Evolutionary conservation across 1,140 invertebrate genomes (phyloP).

Genomic region (Ips typographus): DNA sequence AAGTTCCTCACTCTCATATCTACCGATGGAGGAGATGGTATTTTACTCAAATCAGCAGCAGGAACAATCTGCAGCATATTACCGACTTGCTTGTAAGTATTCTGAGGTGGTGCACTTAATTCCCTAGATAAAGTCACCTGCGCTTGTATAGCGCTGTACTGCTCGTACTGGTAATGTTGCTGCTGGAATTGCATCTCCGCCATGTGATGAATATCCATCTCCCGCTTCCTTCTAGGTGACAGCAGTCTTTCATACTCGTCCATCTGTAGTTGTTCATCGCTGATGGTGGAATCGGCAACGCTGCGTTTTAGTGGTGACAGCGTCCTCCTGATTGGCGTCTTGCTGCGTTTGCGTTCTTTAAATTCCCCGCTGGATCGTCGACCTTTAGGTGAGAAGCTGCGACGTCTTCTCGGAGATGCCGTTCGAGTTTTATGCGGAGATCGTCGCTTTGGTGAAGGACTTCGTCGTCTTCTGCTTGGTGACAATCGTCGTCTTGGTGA

Average conservation of each 20-base stretch:
- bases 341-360: background rate
- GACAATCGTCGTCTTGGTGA: constrained; percentile 20
- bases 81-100: constrained; percentile 54
- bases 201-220: background rate
- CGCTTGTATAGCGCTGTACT: constrained; percentile 16
- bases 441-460: constrained; percentile 17
- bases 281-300: constrained; percentile 56
- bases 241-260: constrained; percentile 9
- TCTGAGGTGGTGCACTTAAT: constrained; percentile 1
- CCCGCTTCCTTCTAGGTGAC: constrained; percentile 41
- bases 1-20: too few species aligned
- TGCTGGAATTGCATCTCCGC: background rate
- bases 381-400: constrained; percentile 6
- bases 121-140: constrained; percentile 6
- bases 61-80: constrained; percentile 63
- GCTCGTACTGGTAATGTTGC: background rate
- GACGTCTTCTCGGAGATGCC: constrained; percentile 30
- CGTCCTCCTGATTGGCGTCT: constrained; percentile 2
- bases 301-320: constrained; percentile 50
- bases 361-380: background rate
- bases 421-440: constrained; percentile 18
- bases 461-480: constrained; percentile 21
- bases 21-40: background rate
- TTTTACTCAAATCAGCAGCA: constrained; percentile 25
- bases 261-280: constrained; percentile 52